Evolutionary conservation across 1,140 invertebrate genomes (phyloP), one percentile per base, ranked within the genome.

Genomic region (Pinna nobilis): DNA sequence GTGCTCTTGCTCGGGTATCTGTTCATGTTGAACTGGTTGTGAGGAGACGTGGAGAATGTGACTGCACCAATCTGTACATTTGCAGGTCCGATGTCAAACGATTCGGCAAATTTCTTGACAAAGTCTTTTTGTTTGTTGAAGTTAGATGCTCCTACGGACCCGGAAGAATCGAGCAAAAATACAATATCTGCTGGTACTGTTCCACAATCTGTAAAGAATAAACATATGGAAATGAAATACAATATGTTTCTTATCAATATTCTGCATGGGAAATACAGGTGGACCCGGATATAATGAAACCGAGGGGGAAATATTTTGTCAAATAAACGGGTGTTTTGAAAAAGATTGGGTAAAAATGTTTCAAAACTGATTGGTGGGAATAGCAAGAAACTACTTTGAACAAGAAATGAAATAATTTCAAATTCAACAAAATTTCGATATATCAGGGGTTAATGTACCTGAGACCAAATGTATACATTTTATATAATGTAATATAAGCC

Each of bases 161-260:
- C 81, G 0, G 85, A 87, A 3, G 81, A 71, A 53, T 87, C 85
- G 63, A 87, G 61, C 33, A 87, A 75, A 69, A 84, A 87, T 30
- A 83, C 76, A 30, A 87, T 82, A 70, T 87, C 85, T 20, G 83
- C 82, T 13, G 82, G 80, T n/a, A 83, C 70, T 9, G 70, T 78
- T 50, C 80, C 74, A 73, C 81, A 80, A n/a, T 60, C 82, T 79
- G 51, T 33, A 78, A 70, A 53, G 53, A 65, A 30, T 37, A 51
- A 39, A 44, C 11, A 41, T n/a, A 20, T 41, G n/a, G 28, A 57
- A 32, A 59, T 3, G 37, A 35, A 3, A 47, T 47, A 6, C 15
- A 15, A 15, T 18, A 47, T 3, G 15, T 47, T 47, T n/a, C 20
- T 47, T 47, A 1, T 47, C n/a, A n/a, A n/a, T n/a, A n/a, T n/a